Evolutionary conservation across 2,888 invertebrate species (phyloP).

Genomic region (Choreutis nemorana): DNA sequence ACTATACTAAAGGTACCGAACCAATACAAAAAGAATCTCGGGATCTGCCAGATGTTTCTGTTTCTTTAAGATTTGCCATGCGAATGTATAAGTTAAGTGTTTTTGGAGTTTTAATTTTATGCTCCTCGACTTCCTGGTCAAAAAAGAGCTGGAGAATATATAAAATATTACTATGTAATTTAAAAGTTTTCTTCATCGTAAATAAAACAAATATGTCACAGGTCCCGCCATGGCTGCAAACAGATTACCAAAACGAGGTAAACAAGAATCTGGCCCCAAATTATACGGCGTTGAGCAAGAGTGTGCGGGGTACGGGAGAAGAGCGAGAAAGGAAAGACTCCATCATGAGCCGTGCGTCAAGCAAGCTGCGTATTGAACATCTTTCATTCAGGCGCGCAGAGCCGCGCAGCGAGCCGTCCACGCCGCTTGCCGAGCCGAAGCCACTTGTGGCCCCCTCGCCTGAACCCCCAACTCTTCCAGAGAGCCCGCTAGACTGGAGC

Average conservation of each 20-base stretch:
- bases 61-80: too few relatives aligned
- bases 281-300: slow-evolving; percentile 47
- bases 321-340: slow-evolving; percentile 49
- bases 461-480: slow-evolving; percentile 34
- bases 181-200: too few relatives aligned
- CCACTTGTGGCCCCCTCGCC: slow-evolving; percentile 12
- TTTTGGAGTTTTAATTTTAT: too few relatives aligned
- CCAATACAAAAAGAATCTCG: too few relatives aligned
- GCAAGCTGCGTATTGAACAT: slow-evolving; percentile 52
- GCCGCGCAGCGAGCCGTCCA: slow-evolving; percentile 36
- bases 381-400: slow-evolving; percentile 42
- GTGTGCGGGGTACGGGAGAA: slow-evolving; percentile 39
- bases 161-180: too few relatives aligned
- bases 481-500: slow-evolving; percentile 71
- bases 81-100: too few relatives aligned
- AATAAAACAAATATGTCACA: too few relatives aligned
- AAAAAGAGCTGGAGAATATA: too few relatives aligned
- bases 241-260: slow-evolving; percentile 65
- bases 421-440: slow-evolving; percentile 28
- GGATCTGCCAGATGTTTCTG: too few relatives aligned
- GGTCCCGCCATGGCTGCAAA: slow-evolving; percentile 80
- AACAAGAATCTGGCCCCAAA: slow-evolving; percentile 58
- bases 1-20: slow-evolving; percentile 78
- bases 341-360: slow-evolving; percentile 54
- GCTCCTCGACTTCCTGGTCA: too few relatives aligned